Evolutionary conservation across 2,888 invertebrate genomes (phyloP), one percentile per base, ranked within the genome.

Genomic region (Diarsia mendica): DNA sequence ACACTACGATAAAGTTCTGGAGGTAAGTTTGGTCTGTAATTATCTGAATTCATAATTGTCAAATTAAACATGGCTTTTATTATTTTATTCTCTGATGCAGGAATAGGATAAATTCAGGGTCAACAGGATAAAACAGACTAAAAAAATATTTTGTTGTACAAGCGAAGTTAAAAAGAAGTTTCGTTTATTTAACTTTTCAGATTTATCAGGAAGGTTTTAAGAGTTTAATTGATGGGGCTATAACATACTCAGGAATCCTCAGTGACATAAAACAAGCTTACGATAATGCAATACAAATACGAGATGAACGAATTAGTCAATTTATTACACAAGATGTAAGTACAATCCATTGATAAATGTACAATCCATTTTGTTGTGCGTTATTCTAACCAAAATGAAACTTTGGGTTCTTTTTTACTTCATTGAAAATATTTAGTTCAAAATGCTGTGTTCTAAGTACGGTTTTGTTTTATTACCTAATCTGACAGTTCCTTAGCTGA

Each of bases 301-400:
- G 96, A 82, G 90, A 96, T 89, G 89, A 95, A 82, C 91, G 95
- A 67, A 94, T 96, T 81, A 80, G 90, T 33, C 94, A 94, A 84
- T 95, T 92, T 67, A 92, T 93, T 49, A 91, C 88, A 61, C 95
- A 95, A 88, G 95, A 96, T 83, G 96, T 96, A 90, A 93, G 96
- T 93, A 39, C 13, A 28, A 28, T 28, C 28, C 28, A 28, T n/a
- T n/a, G n/a, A n/a, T n/a, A n/a, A n/a, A n/a, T n/a, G 96, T 93
- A 39, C 13, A 28, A 28, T 28, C 28, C 28, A 28, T 28, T 28
- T 28, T 55, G 20, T 33, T 18, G n/a, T 46, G n/a, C 18, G 28
- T 58, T 58, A 46, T 28, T 46, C 6, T 46, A 11, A 28, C 15
- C 8, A 4, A 33, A 8, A 18, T 18, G 28, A 58, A 58, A 58